Evolutionary conservation across 2,797 vertebrate genomes (phyloP), one percentile per base, ranked within the genome.

Genomic region (Columba guinea): DNA sequence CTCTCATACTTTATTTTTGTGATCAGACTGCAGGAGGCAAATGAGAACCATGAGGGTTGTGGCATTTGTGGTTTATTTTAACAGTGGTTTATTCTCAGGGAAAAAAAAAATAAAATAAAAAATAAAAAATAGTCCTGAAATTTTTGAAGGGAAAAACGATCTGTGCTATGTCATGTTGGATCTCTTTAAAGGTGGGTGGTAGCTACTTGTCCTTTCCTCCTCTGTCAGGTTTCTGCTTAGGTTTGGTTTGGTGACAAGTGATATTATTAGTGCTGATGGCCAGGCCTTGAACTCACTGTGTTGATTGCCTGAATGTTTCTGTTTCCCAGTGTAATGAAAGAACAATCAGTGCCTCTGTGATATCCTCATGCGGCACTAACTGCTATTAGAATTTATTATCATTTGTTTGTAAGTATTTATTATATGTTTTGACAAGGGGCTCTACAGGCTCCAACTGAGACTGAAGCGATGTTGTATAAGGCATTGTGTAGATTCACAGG

Each of bases 21-120:
- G 96, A 97, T 98, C 96, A 97, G 96, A 92, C 86, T 95, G 96
- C 94, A 96, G 11, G 94, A 97, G 97, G 94, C 82, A 96, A 76
- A 96, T 93, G 94, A 96, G 93, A 94, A n/a, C 90, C 35, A 22
- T 17, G 85, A 94, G 79, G 34, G 70, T n/a, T 46, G 18, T 37
- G 63, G 84, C 51, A 19, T 95, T 94, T 95, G 63, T 94, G 75
- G 88, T 84, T 95, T 94, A 69, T 94, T 94, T 93, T 86, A 95
- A 81, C 35, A 49, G 46, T 76, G 32, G 37, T 67, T 93, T 88
- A 84, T 86, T 90, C 21, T 46, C 28, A 44, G 44, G 32, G 3
- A 10, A 4, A 28, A 27, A 51, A 56, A 37, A 67, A 44, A 24
- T 19, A 44, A 44, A 44, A n/a, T n/a, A n/a, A 18, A 17, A 44